phyloP scores from a whole-genome alignment of 1,140 invertebrate species.

The Lepidotrigona ventralis region DNA sequence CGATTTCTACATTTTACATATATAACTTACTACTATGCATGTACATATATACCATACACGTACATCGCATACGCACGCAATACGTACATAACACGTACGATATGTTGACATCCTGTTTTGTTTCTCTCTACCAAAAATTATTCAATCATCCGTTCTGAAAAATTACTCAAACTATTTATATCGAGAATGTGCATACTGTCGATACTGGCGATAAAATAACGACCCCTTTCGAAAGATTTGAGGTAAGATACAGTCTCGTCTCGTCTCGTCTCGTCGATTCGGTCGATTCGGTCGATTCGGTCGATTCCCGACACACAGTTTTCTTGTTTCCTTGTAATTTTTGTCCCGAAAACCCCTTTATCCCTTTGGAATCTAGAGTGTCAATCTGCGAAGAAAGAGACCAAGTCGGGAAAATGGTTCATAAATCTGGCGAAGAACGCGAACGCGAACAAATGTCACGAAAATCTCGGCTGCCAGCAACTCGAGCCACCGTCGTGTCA shows the following conservation, averaged over 20 bases:
- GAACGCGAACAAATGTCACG: conserved; percentile 13
- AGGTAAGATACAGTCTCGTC: too few species aligned
- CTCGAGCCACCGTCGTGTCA: neutral
- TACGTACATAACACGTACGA: neutral
- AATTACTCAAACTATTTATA: neutral
- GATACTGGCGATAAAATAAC: neutral
- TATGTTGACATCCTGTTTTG: neutral
- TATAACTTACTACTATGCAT: too few species aligned
- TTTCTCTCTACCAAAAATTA: neutral
- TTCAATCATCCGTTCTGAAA: neutral
- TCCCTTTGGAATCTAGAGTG: neutral
- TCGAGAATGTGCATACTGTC: neutral
- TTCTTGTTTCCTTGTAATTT: neutral
- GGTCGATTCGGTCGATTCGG: too few species aligned
- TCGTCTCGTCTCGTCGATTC: too few species aligned
- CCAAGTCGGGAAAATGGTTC: neutral
- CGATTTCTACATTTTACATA: neutral
- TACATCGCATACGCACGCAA: too few species aligned
- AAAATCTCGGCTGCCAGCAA: conserved; percentile 3
- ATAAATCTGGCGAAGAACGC: conserved; percentile 20
- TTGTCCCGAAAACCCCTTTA: neutral
- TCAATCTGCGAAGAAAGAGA: neutral
- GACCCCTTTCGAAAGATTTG: too few species aligned
- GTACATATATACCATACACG: neutral
- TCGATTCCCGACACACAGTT: neutral